Percentiles rank a stretch among this genome's conserved stretches.
Conservation (phyloP, 2,797 vertebrate genomes). For the Pangasius mekongensis region DNA sequence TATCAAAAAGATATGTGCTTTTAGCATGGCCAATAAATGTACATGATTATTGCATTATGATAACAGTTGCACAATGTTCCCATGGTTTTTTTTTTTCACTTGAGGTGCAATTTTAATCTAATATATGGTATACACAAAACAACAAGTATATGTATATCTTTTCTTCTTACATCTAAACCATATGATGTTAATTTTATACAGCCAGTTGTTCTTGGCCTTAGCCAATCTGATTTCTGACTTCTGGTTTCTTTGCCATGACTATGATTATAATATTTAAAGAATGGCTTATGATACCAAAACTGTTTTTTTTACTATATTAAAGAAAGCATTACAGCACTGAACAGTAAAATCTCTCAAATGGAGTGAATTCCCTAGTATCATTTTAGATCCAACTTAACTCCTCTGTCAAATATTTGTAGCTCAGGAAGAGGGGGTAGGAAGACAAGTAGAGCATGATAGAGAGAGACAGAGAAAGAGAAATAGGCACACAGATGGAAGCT, state of each 20-base stretch:
- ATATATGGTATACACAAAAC: background rate
- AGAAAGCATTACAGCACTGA: background rate
- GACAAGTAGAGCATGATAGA: background rate
- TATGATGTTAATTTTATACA: constrained; percentile 3
- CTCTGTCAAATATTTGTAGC: constrained; percentile 53
- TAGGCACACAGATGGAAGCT: constrained; percentile 57
- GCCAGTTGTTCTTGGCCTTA: background rate
- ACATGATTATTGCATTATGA: constrained; percentile 28
- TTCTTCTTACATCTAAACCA: constrained; percentile 9
- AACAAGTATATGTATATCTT: constrained; percentile 1
- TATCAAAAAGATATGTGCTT: constrained; percentile 26
- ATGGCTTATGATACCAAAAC: background rate
- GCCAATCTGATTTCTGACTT: background rate
- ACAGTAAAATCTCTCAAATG: background rate
- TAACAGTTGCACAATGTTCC: constrained; percentile 12
- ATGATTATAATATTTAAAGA: constrained; percentile 5
- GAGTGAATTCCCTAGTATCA: constrained; percentile 3
- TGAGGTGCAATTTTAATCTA: background rate
- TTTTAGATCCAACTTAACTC: constrained; percentile 48
- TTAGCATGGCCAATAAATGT: constrained; percentile 18
- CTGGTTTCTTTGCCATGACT: background rate
- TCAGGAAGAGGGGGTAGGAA: constrained; percentile 13
- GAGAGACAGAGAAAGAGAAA: background rate
- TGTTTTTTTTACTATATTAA: background rate
- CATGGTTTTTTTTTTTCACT: background rate